Percentiles rank a stretch among this genome's conserved stretches.
These are phyloP conservation scores for Gnathonemus longibarbis DNA, from an alignment of 2,113 vertebrate species.

Conservation along the genomic window DNA sequence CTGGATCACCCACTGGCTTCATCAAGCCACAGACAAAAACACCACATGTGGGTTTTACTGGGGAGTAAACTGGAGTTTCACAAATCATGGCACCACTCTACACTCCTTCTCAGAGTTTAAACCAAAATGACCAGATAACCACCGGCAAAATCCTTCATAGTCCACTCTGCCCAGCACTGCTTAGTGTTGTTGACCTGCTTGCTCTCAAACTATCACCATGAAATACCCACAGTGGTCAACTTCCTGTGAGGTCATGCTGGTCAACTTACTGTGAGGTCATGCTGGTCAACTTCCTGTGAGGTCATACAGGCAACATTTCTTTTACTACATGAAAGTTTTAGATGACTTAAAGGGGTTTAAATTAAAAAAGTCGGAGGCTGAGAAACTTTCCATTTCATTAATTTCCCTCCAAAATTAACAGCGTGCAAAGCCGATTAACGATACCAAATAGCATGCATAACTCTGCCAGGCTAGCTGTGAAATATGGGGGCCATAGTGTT, in stretches of 20 bases:
- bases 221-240: neutral
- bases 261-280: neutral
- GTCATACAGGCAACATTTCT: neutral
- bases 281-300: neutral
- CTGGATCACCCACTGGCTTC: neutral
- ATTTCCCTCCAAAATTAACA: slow-evolving; percentile 55
- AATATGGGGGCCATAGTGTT: slow-evolving; percentile 69
- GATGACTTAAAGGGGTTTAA: neutral
- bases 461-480: slow-evolving; percentile 78
- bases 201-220: neutral
- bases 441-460: slow-evolving; percentile 67
- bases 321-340: neutral
- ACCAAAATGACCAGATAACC: neutral
- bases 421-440: slow-evolving; percentile 73
- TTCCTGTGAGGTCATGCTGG: neutral
- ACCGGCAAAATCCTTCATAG: neutral
- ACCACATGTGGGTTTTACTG: neutral
- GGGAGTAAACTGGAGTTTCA: neutral
- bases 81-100: neutral
- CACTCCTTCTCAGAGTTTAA: neutral
- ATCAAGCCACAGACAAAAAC: neutral
- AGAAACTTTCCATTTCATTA: neutral
- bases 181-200: neutral
- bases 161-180: neutral
- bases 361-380: neutral